Conservation (phyloP, 2,113 vertebrate genomes). For the Pan troglodytes region DNA sequence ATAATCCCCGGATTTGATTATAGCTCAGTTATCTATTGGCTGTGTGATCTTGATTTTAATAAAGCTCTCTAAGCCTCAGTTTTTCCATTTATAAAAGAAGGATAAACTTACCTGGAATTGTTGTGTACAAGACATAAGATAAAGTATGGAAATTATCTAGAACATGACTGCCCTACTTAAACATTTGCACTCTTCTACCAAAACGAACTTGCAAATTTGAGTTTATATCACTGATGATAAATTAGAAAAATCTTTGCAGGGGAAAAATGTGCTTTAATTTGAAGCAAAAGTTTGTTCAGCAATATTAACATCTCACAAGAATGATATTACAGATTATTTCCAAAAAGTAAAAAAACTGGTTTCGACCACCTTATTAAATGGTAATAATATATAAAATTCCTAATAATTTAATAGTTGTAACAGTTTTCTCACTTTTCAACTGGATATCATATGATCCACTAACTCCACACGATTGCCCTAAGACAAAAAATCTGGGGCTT, state of each 20-base stretch:
- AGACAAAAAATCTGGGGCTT: not conserved
- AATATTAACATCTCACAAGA: not conserved
- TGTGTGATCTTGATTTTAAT: not conserved
- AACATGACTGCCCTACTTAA: not conserved
- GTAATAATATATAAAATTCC: not conserved
- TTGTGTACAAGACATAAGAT: not conserved
- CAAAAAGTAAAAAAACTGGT: slow-evolving; percentile 19
- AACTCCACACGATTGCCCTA: not conserved
- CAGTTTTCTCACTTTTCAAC: not conserved
- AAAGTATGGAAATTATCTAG: not conserved
- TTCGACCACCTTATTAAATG: not conserved
- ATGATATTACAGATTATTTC: not conserved
- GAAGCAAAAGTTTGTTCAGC: not conserved
- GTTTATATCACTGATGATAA: not conserved
- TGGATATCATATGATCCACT: not conserved
- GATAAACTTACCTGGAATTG: not conserved
- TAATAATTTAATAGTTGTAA: not conserved
- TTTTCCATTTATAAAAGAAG: not conserved
- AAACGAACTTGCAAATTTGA: not conserved
- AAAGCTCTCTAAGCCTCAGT: not conserved
- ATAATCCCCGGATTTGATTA: not conserved
- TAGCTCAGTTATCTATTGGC: not conserved
- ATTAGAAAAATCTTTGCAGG: not conserved
- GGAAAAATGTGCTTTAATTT: not conserved
- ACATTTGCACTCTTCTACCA: not conserved